Percentiles rank a stretch among this genome's conserved stretches.
These are phyloP conservation scores for Drosophila mojavensis DNA, from an alignment of 1,140 invertebrate genomes.

Conservation along the genomic window DNA sequence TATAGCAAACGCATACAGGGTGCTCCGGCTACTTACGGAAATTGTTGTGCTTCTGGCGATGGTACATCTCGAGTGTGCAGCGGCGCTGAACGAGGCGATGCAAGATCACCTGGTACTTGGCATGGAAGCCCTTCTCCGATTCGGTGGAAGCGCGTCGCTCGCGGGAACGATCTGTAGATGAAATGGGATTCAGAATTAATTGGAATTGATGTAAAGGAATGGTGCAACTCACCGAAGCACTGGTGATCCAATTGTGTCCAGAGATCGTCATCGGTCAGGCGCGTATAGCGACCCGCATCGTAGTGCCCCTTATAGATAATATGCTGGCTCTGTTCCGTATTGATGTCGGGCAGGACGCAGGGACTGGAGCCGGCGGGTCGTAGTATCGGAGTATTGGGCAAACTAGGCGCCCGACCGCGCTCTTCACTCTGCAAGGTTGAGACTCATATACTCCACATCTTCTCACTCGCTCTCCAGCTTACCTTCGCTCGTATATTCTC, in stretches of 20 bases:
- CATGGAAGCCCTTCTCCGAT: constrained; percentile 93
- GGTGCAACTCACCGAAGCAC: constrained; percentile 60
- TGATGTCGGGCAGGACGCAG: constrained; percentile 87
- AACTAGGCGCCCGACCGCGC: constrained; percentile 88
- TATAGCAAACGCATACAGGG: constrained; percentile 66
- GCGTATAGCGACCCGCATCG: constrained; percentile 89
- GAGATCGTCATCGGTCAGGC: constrained; percentile 90
- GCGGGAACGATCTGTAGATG: constrained; percentile 65
- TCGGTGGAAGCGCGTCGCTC: constrained; percentile 90
- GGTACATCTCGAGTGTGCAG: constrained; percentile 96
- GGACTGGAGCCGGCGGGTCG: constrained; percentile 88
- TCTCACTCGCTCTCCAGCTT: background rate
- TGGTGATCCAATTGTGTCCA: constrained; percentile 87
- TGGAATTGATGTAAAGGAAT: background rate
- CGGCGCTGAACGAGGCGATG: constrained; percentile 95
- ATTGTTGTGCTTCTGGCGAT: constrained; percentile 91
- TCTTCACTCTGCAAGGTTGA: constrained; percentile 88
- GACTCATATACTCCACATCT: too few species aligned
- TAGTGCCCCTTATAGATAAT: constrained; percentile 90
- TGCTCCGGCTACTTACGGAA: constrained; percentile 89
- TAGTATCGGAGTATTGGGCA: constrained; percentile 88
- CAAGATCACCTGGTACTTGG: constrained; percentile 93
- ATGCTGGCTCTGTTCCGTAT: constrained; percentile 87
- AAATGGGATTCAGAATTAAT: background rate
- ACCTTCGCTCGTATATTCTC: constrained; percentile 90